phyloP scores from a whole-genome alignment of 2,888 invertebrate species.

The Cryptus armator region DNA sequence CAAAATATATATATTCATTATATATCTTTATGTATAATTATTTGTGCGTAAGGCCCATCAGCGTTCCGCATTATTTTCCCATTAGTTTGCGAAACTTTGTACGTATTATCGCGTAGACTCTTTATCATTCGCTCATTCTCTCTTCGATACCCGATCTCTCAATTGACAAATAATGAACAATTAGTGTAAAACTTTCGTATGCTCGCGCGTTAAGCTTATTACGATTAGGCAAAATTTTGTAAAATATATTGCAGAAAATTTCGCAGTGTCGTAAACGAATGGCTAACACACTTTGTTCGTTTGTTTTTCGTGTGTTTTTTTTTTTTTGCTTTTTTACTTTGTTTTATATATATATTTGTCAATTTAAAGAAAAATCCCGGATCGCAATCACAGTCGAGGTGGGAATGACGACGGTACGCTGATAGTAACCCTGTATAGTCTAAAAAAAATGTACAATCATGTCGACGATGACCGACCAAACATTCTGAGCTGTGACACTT shows the following conservation, averaged over 20 bases:
- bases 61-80: conserved; percentile 68
- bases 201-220: conserved; percentile 1
- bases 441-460: conserved; percentile 67
- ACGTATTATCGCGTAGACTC: conserved; percentile 58
- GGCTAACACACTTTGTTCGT: conserved; percentile 8
- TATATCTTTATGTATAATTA: conserved; percentile 74
- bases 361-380: conserved; percentile 23
- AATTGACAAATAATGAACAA: conserved; percentile 24
- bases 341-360: conserved; percentile 7
- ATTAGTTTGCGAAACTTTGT: conserved; percentile 62
- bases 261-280: conserved; percentile 31
- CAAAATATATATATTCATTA: conserved; percentile 74
- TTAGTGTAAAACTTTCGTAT: background rate
- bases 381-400: conserved; percentile 71
- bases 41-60: conserved; percentile 73
- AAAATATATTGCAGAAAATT: background rate
- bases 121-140: conserved; percentile 19
- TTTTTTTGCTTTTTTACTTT: no score
- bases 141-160: background rate
- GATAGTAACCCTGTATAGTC: conserved; percentile 68
- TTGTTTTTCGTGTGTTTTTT: background rate
- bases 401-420: conserved; percentile 71
- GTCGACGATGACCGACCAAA: conserved; percentile 67
- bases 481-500: conserved; percentile 75
- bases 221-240: background rate